Conservation (phyloP, 1,140 invertebrate species). For the Apis dorsata region DNA sequence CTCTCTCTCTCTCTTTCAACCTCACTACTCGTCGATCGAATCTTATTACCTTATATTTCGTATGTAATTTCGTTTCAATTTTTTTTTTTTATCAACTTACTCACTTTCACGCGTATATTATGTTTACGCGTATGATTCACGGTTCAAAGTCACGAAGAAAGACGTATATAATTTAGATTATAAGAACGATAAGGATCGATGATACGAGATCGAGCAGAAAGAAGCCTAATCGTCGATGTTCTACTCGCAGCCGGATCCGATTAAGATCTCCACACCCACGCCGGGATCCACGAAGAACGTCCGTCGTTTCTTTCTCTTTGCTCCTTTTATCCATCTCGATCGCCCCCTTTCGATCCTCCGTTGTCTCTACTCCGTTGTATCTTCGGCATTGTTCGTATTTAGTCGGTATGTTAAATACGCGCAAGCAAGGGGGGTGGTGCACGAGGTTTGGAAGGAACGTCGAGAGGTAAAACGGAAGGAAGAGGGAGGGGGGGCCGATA, state of each 20-base stretch:
- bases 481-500: constrained; percentile 42
- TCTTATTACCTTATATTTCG: too few species aligned
- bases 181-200: background rate
- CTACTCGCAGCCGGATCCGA: constrained; percentile 45
- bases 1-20: background rate
- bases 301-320: background rate
- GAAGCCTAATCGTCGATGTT: constrained; percentile 59
- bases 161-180: background rate
- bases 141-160: background rate
- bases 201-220: constrained; percentile 17
- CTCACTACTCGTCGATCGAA: constrained; percentile 29
- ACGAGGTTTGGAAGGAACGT: constrained; percentile 40
- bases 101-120: background rate
- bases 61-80: background rate
- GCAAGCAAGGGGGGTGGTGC: constrained; percentile 35
- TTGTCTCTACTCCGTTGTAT: constrained; percentile 1
- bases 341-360: background rate
- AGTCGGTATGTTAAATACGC: constrained; percentile 59
- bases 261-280: constrained; percentile 57
- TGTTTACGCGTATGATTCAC: too few species aligned
- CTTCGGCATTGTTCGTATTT: constrained; percentile 38
- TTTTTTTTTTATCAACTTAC: background rate
- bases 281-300: constrained; percentile 7
- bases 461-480: constrained; percentile 52
- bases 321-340: background rate